These are phyloP conservation scores for Albula goreensis DNA, from an alignment of 2,113 vertebrate genomes.

Conservation along the genomic window DNA sequence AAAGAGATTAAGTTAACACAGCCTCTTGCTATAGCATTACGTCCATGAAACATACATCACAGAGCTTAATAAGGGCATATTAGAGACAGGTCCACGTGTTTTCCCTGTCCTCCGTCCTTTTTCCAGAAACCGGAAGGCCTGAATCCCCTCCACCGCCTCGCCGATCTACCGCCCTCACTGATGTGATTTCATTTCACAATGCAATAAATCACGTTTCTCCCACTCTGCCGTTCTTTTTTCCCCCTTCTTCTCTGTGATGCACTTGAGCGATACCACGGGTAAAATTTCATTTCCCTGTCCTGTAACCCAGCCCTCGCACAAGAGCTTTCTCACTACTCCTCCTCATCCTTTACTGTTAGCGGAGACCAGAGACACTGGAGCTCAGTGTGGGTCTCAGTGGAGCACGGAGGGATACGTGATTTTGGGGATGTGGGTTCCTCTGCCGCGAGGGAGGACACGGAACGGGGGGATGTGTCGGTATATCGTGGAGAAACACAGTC, in stretches of 20 bases:
- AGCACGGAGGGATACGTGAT: neutral
- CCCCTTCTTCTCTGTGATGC: neutral
- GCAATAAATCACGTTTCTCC: constrained; percentile 25
- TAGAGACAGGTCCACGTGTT: constrained; percentile 14
- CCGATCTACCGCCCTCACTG: neutral
- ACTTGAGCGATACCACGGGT: neutral
- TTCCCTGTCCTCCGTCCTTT: neutral
- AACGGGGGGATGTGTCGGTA: too few relatives aligned
- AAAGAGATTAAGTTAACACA: constrained; percentile 41
- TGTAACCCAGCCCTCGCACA: neutral
- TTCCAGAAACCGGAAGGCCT: neutral
- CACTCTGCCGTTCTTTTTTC: neutral
- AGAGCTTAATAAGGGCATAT: constrained; percentile 33
- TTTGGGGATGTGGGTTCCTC: neutral
- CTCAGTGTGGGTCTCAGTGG: neutral
- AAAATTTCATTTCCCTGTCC: neutral
- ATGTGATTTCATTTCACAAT: constrained; percentile 15
- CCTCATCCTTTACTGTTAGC: neutral
- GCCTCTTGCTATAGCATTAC: constrained; percentile 33
- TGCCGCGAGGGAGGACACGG: neutral
- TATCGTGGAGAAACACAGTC: too few relatives aligned
- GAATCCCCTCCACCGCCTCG: neutral
- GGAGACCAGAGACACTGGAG: neutral
- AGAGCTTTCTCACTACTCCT: neutral
- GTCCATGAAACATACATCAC: constrained; percentile 41